A percentile compares a stretch with the other conserved stretches of the same genome.
Conservation (phyloP, 2,888 invertebrate genomes). For the Zygaena filipendulae region DNA sequence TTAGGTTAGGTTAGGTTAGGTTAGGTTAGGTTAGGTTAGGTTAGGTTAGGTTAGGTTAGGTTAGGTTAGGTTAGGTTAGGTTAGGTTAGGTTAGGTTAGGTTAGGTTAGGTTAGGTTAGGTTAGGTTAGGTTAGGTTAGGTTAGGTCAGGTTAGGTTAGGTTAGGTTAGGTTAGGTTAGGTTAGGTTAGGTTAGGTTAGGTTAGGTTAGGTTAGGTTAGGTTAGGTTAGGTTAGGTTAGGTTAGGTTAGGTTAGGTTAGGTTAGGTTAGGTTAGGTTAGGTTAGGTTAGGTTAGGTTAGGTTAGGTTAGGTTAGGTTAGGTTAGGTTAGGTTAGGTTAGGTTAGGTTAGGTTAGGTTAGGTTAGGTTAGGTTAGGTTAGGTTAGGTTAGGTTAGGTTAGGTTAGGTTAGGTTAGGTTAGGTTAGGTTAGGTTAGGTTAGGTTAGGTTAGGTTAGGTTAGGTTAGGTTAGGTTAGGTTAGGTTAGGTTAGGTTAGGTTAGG, state of each 20-base stretch:
- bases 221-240: constrained; percentile 5
- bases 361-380: constrained; percentile 15
- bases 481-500: constrained; percentile 7
- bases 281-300: constrained; percentile 8
- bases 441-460: constrained; percentile 16
- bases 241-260: constrained; percentile 9
- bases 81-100: constrained; percentile 8
- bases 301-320: constrained; percentile 9
- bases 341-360: constrained; percentile 11
- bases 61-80: constrained; percentile 4
- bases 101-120: constrained; percentile 8
- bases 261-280: constrained; percentile 10
- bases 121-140: constrained; percentile 7
- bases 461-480: constrained; percentile 14
- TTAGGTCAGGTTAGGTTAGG: constrained; percentile 11
- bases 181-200: constrained; percentile 8
- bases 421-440: constrained; percentile 16
- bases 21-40: constrained; percentile 5
- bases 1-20: constrained; percentile 10
- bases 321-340: constrained; percentile 8
- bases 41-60: neutral
- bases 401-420: constrained; percentile 16
- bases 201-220: constrained; percentile 7
- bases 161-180: constrained; percentile 7
- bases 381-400: constrained; percentile 15